Conservation (phyloP, 64 coral and sea anemone genomes). For the Stichodactyla helianthus region DNA sequence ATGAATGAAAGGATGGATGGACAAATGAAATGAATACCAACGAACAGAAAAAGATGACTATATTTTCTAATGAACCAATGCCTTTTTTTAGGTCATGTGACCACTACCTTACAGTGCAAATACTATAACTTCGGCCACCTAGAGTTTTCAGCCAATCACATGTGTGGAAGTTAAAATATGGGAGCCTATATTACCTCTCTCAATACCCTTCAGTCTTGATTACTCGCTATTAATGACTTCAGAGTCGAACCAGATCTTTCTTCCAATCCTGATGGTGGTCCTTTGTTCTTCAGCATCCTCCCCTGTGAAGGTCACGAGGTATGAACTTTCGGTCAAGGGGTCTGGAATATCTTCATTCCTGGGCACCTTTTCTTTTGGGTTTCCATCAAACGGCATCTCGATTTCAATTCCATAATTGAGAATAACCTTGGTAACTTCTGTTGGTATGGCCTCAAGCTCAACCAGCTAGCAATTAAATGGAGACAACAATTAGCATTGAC, state of each 20-base stretch:
- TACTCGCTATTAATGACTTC: background rate
- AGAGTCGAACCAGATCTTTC: conserved; percentile 49
- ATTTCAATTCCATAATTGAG: conserved; percentile 28
- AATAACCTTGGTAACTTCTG: background rate
- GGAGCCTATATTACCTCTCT: no score
- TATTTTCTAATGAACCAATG: no score
- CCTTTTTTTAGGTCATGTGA: no score
- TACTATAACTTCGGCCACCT: no score
- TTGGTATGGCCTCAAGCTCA: conserved; percentile 22
- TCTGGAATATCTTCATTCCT: background rate
- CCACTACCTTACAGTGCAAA: no score
- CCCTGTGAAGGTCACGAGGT: conserved; percentile 29
- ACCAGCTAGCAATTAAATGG: conserved; percentile 20
- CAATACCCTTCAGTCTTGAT: background rate
- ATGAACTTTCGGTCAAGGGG: conserved; percentile 14
- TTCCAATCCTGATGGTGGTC: conserved; percentile 47
- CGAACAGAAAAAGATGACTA: no score
- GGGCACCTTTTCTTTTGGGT: background rate
- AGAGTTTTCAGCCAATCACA: no score
- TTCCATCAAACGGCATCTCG: conserved; percentile 41
- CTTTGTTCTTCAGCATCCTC: conserved; percentile 51
- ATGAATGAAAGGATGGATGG: no score
- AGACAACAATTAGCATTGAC: background rate
- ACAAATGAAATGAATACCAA: no score
- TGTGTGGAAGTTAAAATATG: no score